Evolutionary conservation across 2,797 vertebrate species (phyloP).

Genomic region (Peromyscus attwateri): DNA sequence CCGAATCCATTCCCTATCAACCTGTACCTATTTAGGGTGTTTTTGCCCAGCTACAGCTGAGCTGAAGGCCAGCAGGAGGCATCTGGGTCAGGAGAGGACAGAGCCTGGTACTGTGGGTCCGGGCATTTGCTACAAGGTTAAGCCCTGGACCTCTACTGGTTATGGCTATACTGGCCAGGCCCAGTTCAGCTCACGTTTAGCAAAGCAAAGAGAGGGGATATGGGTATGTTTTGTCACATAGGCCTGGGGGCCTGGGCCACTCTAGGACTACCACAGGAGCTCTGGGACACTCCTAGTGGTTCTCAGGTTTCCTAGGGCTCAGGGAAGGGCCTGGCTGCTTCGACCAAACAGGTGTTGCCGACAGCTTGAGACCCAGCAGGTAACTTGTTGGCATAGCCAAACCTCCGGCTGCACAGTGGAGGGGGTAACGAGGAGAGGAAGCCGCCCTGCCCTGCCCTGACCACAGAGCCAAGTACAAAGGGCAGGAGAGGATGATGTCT

Average conservation of each 20-base stretch:
- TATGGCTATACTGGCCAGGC: neutral
- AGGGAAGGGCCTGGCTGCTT: constrained; percentile 47
- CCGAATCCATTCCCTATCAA: neutral
- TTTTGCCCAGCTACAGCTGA: neutral
- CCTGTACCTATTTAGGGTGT: too few relatives aligned
- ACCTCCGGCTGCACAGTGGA: constrained; percentile 66
- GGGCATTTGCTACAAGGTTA: neutral
- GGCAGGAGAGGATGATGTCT: neutral
- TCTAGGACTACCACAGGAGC: neutral
- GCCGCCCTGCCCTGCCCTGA: constrained; percentile 22
- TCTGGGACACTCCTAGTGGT: neutral
- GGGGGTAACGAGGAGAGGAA: neutral
- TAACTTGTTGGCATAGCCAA: neutral
- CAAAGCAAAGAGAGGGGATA: neutral
- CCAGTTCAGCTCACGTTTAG: neutral
- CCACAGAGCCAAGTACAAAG: neutral
- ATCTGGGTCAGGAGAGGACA: neutral
- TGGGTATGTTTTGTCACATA: neutral
- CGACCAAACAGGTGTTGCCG: constrained; percentile 59
- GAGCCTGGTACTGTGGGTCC: neutral
- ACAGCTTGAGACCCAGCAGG: constrained; percentile 83
- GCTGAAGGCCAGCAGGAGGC: neutral
- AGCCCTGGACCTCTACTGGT: neutral
- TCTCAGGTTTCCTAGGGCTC: neutral
- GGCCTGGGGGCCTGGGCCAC: neutral